Percentiles rank a stretch among this genome's conserved stretches.
Evolutionary conservation across 2,888 invertebrate species (phyloP).

Genomic region (Oscheius sp.): DNA sequence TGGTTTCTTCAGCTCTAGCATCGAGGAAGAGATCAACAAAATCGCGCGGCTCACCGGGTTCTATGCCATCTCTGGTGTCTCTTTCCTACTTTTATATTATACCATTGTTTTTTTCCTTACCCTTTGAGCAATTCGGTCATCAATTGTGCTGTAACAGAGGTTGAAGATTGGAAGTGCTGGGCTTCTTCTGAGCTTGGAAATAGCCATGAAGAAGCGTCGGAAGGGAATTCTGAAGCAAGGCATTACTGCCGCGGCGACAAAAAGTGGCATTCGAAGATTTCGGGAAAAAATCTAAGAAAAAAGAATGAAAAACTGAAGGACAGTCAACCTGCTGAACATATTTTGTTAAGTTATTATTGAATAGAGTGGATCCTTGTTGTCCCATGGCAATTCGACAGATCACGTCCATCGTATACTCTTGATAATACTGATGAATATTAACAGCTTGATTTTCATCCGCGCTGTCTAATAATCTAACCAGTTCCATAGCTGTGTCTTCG

Average conservation of each 20-base stretch:
- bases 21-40: constrained; percentile 68
- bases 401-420: constrained; percentile 54
- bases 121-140: constrained; percentile 36
- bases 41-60: constrained; percentile 42
- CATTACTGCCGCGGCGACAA: constrained; percentile 31
- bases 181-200: neutral
- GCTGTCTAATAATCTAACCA: constrained; percentile 36
- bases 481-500: constrained; percentile 40
- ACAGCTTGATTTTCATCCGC: constrained; percentile 36
- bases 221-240: constrained; percentile 24
- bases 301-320: neutral
- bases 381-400: constrained; percentile 54
- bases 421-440: constrained; percentile 46
- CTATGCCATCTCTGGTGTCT: constrained; percentile 33
- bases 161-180: constrained; percentile 15
- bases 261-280: constrained; percentile 24
- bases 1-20: constrained; percentile 38
- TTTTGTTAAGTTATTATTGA: constrained; percentile 35
- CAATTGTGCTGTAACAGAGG: constrained; percentile 27
- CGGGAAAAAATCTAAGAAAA: constrained; percentile 35
- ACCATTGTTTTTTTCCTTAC: no score
- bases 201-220: constrained; percentile 23
- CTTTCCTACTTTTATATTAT: constrained; percentile 31
- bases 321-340: neutral
- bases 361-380: constrained; percentile 39